Percentiles rank a stretch among this genome's conserved stretches.
Evolutionary conservation across 2,113 vertebrate genomes (phyloP).

Genomic region (Baryphthengus martii): DNA sequence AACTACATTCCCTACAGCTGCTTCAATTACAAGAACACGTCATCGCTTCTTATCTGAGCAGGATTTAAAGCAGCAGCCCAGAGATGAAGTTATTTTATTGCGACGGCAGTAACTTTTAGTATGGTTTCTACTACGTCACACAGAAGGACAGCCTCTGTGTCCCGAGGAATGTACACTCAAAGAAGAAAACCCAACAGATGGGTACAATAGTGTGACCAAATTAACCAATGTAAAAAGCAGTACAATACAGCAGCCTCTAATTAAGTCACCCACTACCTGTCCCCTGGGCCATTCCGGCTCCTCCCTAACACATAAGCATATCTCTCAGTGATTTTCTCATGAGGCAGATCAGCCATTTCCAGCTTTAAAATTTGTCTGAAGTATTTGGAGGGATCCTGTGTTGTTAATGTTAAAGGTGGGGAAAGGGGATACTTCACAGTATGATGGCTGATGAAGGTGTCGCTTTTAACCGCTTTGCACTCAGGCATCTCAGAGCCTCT

Average conservation of each 20-base stretch:
- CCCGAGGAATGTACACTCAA: not conserved
- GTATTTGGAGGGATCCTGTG: not conserved
- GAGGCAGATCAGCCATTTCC: not conserved
- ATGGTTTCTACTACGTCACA: not conserved
- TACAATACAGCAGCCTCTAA: not conserved
- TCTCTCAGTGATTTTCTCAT: not conserved
- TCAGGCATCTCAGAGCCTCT: not conserved
- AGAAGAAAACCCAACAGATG: not conserved
- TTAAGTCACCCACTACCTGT: not conserved
- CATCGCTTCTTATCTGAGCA: not conserved
- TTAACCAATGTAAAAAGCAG: not conserved
- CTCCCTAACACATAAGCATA: not conserved
- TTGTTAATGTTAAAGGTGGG: not conserved
- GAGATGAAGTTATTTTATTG: conserved; percentile 9
- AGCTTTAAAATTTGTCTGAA: not conserved
- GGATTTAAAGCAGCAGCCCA: not conserved
- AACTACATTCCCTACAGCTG: not conserved
- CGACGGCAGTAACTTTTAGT: not conserved
- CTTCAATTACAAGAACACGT: not conserved
- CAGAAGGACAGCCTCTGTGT: not conserved
- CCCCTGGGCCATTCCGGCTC: not conserved
- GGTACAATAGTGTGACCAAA: not conserved
- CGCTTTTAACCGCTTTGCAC: not conserved
- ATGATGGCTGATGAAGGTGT: not conserved
- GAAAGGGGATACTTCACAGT: not conserved